Conservation (phyloP, 2,888 invertebrate genomes). For the Eremobia ochroleuca region DNA sequence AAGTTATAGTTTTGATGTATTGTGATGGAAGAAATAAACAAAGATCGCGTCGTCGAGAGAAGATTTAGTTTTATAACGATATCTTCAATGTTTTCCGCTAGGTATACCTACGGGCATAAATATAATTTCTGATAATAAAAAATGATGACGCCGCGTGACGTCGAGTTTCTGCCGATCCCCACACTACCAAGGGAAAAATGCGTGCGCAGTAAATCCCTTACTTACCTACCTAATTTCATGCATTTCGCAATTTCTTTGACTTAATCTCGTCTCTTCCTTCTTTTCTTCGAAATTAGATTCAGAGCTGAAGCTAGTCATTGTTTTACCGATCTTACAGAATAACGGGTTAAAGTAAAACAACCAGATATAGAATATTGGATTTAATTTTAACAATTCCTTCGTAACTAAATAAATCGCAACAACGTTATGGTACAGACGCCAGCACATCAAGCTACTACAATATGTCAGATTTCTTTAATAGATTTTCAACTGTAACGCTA, state of each 20-base stretch:
- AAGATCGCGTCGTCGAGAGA: not conserved
- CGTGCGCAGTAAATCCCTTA: not conserved
- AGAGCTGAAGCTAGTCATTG: not conserved
- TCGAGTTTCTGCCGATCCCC: not conserved
- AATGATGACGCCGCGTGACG: no score
- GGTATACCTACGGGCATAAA: not conserved
- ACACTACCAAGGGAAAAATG: not conserved
- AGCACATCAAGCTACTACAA: no score
- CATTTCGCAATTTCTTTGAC: not conserved
- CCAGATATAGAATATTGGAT: constrained; percentile 81
- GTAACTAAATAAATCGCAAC: constrained; percentile 84
- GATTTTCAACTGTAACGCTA: no score
- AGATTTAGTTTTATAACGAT: not conserved
- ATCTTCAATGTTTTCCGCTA: not conserved
- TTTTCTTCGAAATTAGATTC: not conserved
- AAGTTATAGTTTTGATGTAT: not conserved
- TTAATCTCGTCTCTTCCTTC: not conserved
- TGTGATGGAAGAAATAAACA: no score
- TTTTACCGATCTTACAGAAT: not conserved
- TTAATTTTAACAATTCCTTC: constrained; percentile 87
- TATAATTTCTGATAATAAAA: not conserved
- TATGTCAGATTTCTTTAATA: no score
- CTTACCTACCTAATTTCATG: not conserved
- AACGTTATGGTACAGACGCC: constrained; percentile 82
- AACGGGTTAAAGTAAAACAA: constrained; percentile 47